These are phyloP conservation scores for Malurus alboscapulatus DNA, from an alignment of 2,113 vertebrate species.

Conservation along the genomic window DNA sequence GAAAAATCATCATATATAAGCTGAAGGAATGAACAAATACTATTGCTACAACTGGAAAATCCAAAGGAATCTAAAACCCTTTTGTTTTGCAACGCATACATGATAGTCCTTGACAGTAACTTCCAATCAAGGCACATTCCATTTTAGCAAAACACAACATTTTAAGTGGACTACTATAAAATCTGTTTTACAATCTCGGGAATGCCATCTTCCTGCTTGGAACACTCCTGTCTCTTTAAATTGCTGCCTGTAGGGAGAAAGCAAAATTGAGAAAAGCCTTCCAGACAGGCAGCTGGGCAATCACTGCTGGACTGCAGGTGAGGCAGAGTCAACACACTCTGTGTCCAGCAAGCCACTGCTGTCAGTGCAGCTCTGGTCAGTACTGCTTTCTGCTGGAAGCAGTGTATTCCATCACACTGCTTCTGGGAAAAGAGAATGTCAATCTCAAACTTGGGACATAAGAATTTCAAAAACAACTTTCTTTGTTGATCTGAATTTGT, in stretches of 20 bases:
- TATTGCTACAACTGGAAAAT: background rate
- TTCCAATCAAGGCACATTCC: background rate
- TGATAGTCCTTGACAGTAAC: background rate
- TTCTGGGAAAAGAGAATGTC: background rate
- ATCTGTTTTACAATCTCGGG: background rate
- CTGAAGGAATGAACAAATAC: background rate
- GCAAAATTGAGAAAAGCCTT: background rate
- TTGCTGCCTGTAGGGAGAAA: background rate
- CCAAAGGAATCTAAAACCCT: background rate
- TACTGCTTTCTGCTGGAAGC: background rate
- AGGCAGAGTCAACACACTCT: background rate
- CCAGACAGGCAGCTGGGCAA: constrained; percentile 4
- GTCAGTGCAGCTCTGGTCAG: background rate
- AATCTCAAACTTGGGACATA: background rate
- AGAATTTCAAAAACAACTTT: background rate
- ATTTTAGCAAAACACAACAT: background rate
- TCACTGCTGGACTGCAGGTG: constrained; percentile 26
- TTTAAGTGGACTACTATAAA: background rate
- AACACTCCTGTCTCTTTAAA: background rate
- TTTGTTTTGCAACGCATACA: background rate
- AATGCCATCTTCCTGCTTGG: background rate
- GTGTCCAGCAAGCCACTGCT: background rate
- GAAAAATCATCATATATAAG: background rate
- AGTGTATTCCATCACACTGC: background rate
- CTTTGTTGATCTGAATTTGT: background rate